Evolutionary conservation across 2,797 vertebrate species (phyloP).

Genomic region (Coreius guichenoti): DNA sequence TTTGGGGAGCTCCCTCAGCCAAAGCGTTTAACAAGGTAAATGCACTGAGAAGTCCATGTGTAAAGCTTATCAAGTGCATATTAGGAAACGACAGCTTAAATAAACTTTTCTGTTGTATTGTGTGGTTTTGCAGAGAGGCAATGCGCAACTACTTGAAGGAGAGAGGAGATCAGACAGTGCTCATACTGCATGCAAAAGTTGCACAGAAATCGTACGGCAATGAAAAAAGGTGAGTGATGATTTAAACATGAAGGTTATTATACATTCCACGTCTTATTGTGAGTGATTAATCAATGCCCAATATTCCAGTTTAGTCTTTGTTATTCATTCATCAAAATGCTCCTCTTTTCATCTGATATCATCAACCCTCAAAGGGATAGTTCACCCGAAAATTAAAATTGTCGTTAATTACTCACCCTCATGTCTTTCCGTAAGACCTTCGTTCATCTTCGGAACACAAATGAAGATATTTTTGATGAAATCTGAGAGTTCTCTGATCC

Average conservation of each 20-base stretch:
- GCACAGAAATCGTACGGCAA: constrained; percentile 98
- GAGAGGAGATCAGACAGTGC: constrained; percentile 94
- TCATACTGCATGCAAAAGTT: constrained; percentile 97
- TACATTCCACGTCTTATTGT: not conserved
- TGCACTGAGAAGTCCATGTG: not conserved
- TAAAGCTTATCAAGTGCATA: not conserved
- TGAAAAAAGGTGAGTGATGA: constrained; percentile 87
- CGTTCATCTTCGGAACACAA: too few species aligned
- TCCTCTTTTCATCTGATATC: too few species aligned
- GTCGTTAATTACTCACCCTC: too few species aligned
- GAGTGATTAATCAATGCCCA: not conserved
- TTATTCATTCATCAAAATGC: too few species aligned
- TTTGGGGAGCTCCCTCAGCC: constrained; percentile 79
- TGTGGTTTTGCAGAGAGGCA: constrained; percentile 83
- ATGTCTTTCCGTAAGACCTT: too few species aligned
- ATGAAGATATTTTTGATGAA: too few species aligned
- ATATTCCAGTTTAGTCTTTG: not conserved
- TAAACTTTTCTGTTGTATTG: not conserved
- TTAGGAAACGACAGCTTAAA: not conserved
- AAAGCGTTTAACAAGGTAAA: constrained; percentile 81
- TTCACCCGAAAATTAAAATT: too few species aligned
- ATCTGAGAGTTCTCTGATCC: too few species aligned
- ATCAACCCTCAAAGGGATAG: too few species aligned
- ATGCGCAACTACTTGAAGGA: constrained; percentile 98
- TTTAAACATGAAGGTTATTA: not conserved